Evolutionary conservation across 2,888 invertebrate genomes (phyloP), one percentile per base, ranked within the genome.

Genomic region (Pollenia angustigena): DNA sequence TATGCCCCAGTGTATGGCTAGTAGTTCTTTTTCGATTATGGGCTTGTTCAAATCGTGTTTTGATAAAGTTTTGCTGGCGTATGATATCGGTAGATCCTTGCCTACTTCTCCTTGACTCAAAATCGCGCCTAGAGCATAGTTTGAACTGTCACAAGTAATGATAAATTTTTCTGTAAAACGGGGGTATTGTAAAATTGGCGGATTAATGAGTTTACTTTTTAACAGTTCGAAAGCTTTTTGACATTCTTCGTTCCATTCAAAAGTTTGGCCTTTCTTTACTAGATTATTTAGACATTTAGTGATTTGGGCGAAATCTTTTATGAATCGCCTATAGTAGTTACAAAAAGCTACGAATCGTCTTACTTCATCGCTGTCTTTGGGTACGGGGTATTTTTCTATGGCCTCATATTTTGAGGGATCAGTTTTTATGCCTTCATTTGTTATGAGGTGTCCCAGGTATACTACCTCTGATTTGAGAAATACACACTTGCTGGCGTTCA

Each of bases 121-220:
- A 32, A 32, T 32, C 32, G 32, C 32, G 32, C 32, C 32, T 32
- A 90, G 32, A 32, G 32, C 32, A 32, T 32, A 32, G 32, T 32
- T 32, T 32, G 32, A 32, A 32, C 32, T 32, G 32, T 32, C 32
- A 32, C 32, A 32, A 32, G 32, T 32, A 32, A 32, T 4, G 32
- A 32, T 32, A 71, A 91, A 91, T 40, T 44, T 42, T 76, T 46
- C 8, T 3, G 3, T 4, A 14, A 78, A 66, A 48, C 66, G 46
- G 6, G 78, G 78, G 66, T 66, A 78, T 46, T 32, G 32, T 32
- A 32, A 32, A 32, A 32, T 58, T 58, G 58, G 23, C 23, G 23
- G 23, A 48, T 68, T 48, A 68, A 46, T 32, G 32, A 32, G 32
- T 32, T 32, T 32, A 32, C 32, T 32, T 32, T 32, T 32, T 32